Evolutionary conservation across 2,888 invertebrate genomes (phyloP).

Genomic region (Dione juno): DNA sequence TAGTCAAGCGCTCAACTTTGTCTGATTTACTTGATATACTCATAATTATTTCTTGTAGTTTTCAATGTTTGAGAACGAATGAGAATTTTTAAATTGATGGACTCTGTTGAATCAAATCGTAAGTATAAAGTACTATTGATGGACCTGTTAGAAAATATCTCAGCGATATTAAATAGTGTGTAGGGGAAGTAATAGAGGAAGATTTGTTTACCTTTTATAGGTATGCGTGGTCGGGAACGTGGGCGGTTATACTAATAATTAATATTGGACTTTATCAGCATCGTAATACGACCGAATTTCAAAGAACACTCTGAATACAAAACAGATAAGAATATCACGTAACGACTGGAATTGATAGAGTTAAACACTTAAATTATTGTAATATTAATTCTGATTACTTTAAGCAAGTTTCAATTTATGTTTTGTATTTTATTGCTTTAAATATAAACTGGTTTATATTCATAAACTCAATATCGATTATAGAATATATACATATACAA

Average conservation of each 20-base stretch:
- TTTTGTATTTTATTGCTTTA: slow-evolving; percentile 6
- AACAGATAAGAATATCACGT: slow-evolving; percentile 35
- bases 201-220: slow-evolving; percentile 41
- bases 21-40: too few relatives aligned
- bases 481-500: background rate
- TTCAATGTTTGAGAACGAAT: background rate
- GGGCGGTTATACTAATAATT: slow-evolving; percentile 28
- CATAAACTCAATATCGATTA: background rate
- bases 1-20: too few relatives aligned
- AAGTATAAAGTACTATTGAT: slow-evolving; percentile 1
- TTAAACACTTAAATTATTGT: slow-evolving; percentile 35
- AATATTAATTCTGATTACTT: slow-evolving; percentile 36
- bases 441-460: background rate
- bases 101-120: background rate
- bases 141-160: slow-evolving; percentile 31
- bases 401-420: slow-evolving; percentile 16
- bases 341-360: slow-evolving; percentile 35
- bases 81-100: background rate
- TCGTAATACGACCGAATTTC: slow-evolving; percentile 14
- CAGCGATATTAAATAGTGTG: slow-evolving; percentile 31
- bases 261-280: slow-evolving; percentile 18
- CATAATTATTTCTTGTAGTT: background rate
- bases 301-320: slow-evolving; percentile 2
- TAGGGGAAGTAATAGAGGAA: slow-evolving; percentile 35
- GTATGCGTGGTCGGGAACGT: slow-evolving; percentile 39